Conservation (phyloP, 2,113 vertebrate genomes). For the Pogona vitticeps region DNA sequence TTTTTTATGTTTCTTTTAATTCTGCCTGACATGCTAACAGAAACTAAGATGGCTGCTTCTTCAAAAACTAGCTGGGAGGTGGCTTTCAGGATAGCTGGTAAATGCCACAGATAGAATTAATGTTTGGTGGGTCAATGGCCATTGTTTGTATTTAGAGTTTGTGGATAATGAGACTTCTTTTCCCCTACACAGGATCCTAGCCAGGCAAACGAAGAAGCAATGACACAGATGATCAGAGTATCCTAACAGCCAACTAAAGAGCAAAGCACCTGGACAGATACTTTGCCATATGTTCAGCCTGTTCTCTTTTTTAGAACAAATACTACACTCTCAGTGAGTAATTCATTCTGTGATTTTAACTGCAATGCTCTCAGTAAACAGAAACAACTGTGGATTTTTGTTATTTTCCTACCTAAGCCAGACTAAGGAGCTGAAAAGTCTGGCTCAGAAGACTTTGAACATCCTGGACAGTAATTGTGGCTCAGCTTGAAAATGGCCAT, state of each 20-base stretch:
- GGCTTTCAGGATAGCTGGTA: no score
- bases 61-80: background rate
- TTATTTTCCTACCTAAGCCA: conserved; percentile 39
- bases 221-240: conserved; percentile 94
- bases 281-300: conserved; percentile 53
- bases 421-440: conserved; percentile 37
- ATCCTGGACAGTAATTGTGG: conserved; percentile 56
- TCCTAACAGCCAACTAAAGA: conserved; percentile 78
- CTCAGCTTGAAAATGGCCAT: conserved; percentile 45
- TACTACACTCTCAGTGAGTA: conserved; percentile 60
- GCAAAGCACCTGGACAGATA: conserved; percentile 59
- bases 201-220: conserved; percentile 88
- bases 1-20: no score
- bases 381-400: conserved; percentile 49
- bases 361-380: conserved; percentile 48
- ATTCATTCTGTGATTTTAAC: conserved; percentile 62
- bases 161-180: background rate
- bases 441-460: conserved; percentile 43
- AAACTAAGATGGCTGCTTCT: no score
- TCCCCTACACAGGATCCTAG: conserved; percentile 79
- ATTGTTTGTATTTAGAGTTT: background rate
- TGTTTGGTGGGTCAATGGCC: background rate
- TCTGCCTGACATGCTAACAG: no score
- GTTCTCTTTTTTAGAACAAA: conserved; percentile 69
- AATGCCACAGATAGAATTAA: background rate